Percentiles rank a stretch among this genome's conserved stretches.
Evolutionary conservation across 2,888 invertebrate genomes (phyloP).

Genomic region (Xestia xanthographa): DNA sequence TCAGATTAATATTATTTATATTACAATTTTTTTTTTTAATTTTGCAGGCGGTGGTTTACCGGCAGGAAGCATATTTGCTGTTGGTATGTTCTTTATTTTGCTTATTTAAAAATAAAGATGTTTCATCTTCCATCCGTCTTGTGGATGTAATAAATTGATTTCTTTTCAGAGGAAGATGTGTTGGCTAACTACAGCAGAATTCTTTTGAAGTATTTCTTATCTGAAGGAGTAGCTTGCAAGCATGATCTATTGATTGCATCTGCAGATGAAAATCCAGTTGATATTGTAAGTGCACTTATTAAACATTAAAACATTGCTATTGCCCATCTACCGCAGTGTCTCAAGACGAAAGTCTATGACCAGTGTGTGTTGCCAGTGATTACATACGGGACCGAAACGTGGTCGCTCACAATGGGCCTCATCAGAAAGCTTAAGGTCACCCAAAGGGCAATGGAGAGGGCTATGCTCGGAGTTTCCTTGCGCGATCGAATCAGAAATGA

Average conservation of each 20-base stretch:
- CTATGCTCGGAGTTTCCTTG: too few relatives aligned
- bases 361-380: too few relatives aligned
- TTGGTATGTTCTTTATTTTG: conserved; percentile 75
- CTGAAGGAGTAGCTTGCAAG: conserved; percentile 95
- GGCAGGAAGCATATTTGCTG: conserved; percentile 82
- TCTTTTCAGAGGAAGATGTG: conserved; percentile 95
- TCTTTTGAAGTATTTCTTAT: conserved; percentile 95
- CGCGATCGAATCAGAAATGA: too few relatives aligned
- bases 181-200: conserved; percentile 94
- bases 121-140: neutral
- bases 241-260: conserved; percentile 94
- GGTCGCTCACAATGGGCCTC: too few relatives aligned
- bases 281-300: conserved; percentile 88
- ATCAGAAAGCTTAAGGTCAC: too few relatives aligned
- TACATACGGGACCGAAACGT: too few relatives aligned
- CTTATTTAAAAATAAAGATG: neutral
- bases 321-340: too few relatives aligned
- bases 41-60: conserved; percentile 87
- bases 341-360: too few relatives aligned
- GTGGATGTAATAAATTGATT: neutral
- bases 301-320: neutral
- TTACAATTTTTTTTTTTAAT: too few relatives aligned
- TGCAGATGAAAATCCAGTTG: conserved; percentile 92
- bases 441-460: too few relatives aligned
- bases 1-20: neutral